These are phyloP conservation scores for Chaunax sp. DNA, from an alignment of 2,797 vertebrate species.

Conservation along the genomic window DNA sequence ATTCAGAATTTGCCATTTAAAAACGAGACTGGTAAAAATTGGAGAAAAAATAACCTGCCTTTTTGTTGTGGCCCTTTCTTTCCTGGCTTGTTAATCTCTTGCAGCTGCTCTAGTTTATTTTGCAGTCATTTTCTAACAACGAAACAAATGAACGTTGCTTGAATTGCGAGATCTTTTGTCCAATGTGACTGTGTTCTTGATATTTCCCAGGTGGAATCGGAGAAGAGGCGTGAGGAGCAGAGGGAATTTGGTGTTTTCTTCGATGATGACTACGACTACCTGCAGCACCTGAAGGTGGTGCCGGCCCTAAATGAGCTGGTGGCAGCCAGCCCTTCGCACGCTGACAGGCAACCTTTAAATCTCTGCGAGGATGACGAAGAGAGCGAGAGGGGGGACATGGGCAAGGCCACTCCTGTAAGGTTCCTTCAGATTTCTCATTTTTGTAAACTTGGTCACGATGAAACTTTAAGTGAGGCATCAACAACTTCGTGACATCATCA, in stretches of 20 bases:
- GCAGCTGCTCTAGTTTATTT: neutral
- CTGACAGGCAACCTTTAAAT: slow-evolving; percentile 46
- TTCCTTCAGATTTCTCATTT: neutral
- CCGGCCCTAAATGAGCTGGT: slow-evolving; percentile 85
- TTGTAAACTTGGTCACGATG: no score
- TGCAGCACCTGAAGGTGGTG: slow-evolving; percentile 94
- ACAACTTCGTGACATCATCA: no score
- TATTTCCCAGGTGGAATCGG: slow-evolving; percentile 73
- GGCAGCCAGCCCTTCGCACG: slow-evolving; percentile 49
- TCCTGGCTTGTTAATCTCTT: neutral
- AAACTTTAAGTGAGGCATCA: no score
- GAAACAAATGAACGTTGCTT: no score
- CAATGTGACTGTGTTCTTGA: neutral
- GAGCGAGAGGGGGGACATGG: slow-evolving; percentile 37
- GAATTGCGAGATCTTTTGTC: no score
- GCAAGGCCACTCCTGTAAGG: slow-evolving; percentile 79
- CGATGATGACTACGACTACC: slow-evolving; percentile 95
- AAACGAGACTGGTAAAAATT: no score
- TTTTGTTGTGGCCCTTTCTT: no score
- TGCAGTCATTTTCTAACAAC: neutral
- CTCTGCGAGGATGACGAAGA: slow-evolving; percentile 69
- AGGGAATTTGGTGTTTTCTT: slow-evolving; percentile 94
- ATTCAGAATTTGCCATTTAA: no score
- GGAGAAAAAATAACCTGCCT: no score
- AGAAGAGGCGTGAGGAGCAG: slow-evolving; percentile 90